phyloP scores from a whole-genome alignment of 2,113 vertebrate species.

The Mesitornis unicolor region DNA sequence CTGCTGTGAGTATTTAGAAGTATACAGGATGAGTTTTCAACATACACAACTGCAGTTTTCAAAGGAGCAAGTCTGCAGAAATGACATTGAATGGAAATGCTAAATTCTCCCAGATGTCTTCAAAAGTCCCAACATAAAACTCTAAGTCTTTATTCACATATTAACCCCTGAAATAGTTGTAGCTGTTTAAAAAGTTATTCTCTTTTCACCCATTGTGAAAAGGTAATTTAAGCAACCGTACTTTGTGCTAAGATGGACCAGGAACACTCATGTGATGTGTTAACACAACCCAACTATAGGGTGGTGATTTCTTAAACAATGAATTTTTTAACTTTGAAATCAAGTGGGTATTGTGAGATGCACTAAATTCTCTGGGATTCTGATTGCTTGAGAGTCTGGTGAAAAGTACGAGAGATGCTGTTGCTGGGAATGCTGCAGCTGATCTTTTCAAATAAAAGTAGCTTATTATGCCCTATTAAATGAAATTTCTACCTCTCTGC shows the following conservation, averaged over 20 bases:
- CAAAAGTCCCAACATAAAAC: neutral
- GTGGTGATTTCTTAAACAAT: neutral
- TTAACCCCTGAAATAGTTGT: neutral
- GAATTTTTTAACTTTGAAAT: neutral
- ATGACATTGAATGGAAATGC: neutral
- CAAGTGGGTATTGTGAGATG: neutral
- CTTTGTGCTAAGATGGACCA: neutral
- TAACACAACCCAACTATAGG: neutral
- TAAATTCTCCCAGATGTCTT: neutral
- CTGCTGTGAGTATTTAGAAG: neutral
- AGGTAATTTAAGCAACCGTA: neutral
- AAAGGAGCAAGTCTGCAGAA: neutral
- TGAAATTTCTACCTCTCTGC: neutral
- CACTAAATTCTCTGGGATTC: neutral
- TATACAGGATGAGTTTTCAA: neutral
- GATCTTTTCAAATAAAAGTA: neutral
- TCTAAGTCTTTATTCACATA: neutral
- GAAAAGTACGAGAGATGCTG: neutral
- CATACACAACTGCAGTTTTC: neutral
- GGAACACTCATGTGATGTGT: neutral
- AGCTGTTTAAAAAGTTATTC: neutral
- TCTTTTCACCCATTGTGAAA: neutral
- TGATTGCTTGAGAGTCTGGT: neutral
- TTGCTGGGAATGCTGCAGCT: neutral
- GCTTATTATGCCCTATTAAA: neutral